Evolutionary conservation across 2,888 invertebrate genomes (phyloP), one percentile per base, ranked within the genome.

Genomic region (Papilio gigon): DNA sequence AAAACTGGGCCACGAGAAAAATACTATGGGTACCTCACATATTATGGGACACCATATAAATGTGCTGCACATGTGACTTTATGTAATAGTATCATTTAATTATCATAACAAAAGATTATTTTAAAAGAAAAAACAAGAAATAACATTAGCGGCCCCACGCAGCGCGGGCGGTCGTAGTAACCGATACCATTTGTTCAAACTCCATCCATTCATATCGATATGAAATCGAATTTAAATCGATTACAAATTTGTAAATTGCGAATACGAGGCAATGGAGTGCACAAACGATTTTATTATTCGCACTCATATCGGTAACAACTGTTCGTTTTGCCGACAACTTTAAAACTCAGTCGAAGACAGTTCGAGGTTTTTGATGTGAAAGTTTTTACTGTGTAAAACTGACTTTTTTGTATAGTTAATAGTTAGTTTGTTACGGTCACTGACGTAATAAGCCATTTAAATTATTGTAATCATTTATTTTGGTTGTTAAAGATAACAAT

Each of bases 191-290:
- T 68, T 60, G 68, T 64, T 68, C 64, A 47, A 37, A 68, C 58
- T 42, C 33, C 17, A 33, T 33, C 14, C 35, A 35, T 60, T 56
- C 74, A 76, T 80, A 83, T 82, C 84, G 83, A 85, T 85, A 86
- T 82, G 82, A 84, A 88, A 88, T 88, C 81, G 83, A 86, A 86
- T 87, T 79, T 75, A 80, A 80, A 84, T 83, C 81, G 81, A 82
- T 81, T 80, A 76, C 75, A 63, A 67, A 73, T 72, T 74, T 75
- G 75, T 73, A 64, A 64, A 68, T 59, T 50, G 59, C 20, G 35
- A 27, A 59, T 27, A 40, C 64, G 35, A 62, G 58, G 67, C 68
- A 71, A 70, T 70, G 68, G 70, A 63, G 62, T 62, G 70, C 50
- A 42, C 58, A 58, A 65, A 67, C 58, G 66, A 60, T 72, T 68